Conservation (phyloP, 1,140 invertebrate genomes). For the Dreissena rostriformis region DNA sequence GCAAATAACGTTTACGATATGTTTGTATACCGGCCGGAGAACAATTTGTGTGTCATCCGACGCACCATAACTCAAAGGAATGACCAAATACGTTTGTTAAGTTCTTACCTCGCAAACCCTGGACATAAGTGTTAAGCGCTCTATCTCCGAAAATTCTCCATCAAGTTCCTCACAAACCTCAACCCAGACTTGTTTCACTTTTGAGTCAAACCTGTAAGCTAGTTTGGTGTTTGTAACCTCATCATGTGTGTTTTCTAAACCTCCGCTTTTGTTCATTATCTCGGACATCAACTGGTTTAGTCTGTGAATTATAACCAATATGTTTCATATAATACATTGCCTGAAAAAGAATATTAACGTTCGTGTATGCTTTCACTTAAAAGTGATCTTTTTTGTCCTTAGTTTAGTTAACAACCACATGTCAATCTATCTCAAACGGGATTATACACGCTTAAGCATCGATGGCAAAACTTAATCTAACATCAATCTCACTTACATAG, state of each 20-base stretch:
- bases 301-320: neutral
- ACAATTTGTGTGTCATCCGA: neutral
- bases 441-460: too few species aligned
- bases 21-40: neutral
- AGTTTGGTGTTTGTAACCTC: conserved; percentile 5
- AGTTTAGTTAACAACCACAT: neutral
- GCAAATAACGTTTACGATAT: too few species aligned
- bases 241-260: conserved; percentile 6
- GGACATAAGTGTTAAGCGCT: too few species aligned
- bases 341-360: too few species aligned
- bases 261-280: conserved; percentile 4
- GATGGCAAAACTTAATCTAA: too few species aligned
- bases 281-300: neutral
- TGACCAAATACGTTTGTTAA: neutral
- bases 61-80: neutral
- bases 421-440: neutral
- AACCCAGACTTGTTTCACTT: neutral
- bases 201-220: neutral
- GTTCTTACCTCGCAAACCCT: neutral
- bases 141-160: neutral
- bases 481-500: too few species aligned
- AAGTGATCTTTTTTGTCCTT: neutral
- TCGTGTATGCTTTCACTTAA: neutral
- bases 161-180: neutral
- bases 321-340: neutral